phyloP scores from a whole-genome alignment of 1,140 invertebrate genomes.

The Leptinotarsa texana region DNA sequence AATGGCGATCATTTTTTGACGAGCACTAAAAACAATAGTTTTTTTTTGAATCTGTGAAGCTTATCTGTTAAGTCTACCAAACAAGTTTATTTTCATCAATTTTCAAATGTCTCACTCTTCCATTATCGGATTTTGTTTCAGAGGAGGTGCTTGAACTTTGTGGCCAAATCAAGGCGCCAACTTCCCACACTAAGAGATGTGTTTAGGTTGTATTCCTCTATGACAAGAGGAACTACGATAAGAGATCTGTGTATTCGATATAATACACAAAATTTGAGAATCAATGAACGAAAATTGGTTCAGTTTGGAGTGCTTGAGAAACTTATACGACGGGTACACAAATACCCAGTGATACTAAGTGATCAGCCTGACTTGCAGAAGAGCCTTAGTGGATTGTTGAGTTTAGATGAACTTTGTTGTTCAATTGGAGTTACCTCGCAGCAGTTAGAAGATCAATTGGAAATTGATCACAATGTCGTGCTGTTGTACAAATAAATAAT shows the following conservation, averaged over 20 bases:
- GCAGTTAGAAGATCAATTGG: slow-evolving; percentile 84
- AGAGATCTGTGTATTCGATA: slow-evolving; percentile 81
- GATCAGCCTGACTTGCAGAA: slow-evolving; percentile 60
- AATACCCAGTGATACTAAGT: slow-evolving; percentile 68
- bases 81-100: no score
- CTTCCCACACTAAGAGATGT: slow-evolving; percentile 74
- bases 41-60: no score
- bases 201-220: slow-evolving; percentile 77
- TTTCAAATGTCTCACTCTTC: no score
- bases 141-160: slow-evolving; percentile 49
- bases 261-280: slow-evolving; percentile 72
- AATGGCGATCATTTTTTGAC: no score
- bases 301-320: slow-evolving; percentile 89
- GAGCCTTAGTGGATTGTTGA: slow-evolving; percentile 79
- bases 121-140: slow-evolving; percentile 21
- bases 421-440: slow-evolving; percentile 76
- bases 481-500: slow-evolving; percentile 77
- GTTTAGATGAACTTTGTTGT: slow-evolving; percentile 89
- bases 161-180: slow-evolving; percentile 55
- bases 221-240: slow-evolving; percentile 84
- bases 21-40: no score
- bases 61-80: no score
- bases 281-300: slow-evolving; percentile 85
- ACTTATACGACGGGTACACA: slow-evolving; percentile 81
- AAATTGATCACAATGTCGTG: slow-evolving; percentile 81